Evolutionary conservation across 2,888 invertebrate species (phyloP).

Genomic region (Leptinotarsa rubiginosa): DNA sequence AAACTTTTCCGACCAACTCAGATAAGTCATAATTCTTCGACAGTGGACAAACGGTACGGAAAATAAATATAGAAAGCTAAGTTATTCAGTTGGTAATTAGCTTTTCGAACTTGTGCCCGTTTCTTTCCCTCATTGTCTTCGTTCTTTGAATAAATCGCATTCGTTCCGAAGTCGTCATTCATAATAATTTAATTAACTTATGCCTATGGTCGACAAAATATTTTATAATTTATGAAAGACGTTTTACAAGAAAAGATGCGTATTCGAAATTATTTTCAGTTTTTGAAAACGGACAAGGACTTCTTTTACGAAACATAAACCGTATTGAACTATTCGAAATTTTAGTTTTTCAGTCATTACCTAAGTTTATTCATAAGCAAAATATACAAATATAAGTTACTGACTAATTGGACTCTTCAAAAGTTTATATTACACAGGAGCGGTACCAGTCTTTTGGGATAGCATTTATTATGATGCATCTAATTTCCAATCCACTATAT

Average conservation of each 20-base stretch:
- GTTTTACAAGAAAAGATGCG: background rate
- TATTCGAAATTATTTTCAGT: background rate
- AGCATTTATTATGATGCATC: no score
- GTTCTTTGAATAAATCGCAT: slow-evolving; percentile 13
- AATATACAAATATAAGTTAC: no score
- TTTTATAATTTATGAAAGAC: no score
- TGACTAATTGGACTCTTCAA: no score
- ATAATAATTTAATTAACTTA: background rate
- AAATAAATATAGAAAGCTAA: slow-evolving; percentile 30
- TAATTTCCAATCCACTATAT: no score
- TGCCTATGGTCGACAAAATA: background rate
- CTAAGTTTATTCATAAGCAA: no score
- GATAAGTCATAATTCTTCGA: slow-evolving; percentile 41
- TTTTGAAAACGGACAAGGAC: no score
- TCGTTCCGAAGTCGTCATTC: background rate
- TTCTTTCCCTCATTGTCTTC: slow-evolving; percentile 17
- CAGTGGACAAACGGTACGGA: slow-evolving; percentile 35
- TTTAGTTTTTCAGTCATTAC: no score
- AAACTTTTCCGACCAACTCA: slow-evolving; percentile 38
- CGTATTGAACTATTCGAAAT: no score
- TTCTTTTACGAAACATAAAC: no score
- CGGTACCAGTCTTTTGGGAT: no score
- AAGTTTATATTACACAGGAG: no score
- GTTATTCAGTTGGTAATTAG: slow-evolving; percentile 33
- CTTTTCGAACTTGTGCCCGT: slow-evolving; percentile 19